phyloP scores from a whole-genome alignment of 2,113 vertebrate genomes.

The Barbus barbus region DNA sequence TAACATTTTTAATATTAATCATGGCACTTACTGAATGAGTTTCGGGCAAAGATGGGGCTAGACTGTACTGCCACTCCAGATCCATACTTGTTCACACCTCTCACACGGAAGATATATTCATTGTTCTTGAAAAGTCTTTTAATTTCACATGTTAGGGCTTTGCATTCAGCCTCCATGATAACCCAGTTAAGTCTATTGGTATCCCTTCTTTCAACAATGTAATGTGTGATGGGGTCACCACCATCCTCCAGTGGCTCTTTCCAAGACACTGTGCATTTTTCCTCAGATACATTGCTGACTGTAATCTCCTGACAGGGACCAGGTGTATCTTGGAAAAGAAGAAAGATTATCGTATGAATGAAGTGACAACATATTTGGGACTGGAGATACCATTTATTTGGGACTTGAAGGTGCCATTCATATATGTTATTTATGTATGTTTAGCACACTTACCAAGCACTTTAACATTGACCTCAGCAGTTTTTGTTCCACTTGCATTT shows the following conservation, averaged over 20 bases:
- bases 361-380: background rate
- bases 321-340: constrained; percentile 84
- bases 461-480: constrained; percentile 91
- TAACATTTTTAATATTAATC: background rate
- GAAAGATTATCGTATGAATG: background rate
- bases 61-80: constrained; percentile 86
- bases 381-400: background rate
- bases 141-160: constrained; percentile 82
- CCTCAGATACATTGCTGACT: constrained; percentile 88
- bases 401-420: background rate
- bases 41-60: constrained; percentile 85
- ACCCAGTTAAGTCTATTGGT: constrained; percentile 97
- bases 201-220: constrained; percentile 90
- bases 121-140: constrained; percentile 93
- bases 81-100: constrained; percentile 94
- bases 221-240: constrained; percentile 87
- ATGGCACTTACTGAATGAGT: constrained; percentile 91
- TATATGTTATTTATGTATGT: background rate
- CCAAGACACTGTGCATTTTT: constrained; percentile 93
- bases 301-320: constrained; percentile 85
- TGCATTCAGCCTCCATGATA: constrained; percentile 88
- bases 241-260: constrained; percentile 89
- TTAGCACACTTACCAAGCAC: constrained; percentile 86
- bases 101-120: constrained; percentile 93
- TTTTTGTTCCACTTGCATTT: constrained; percentile 94